Evolutionary conservation across 2,113 vertebrate species (phyloP).

Genomic region (Macquaria ambigua): DNA sequence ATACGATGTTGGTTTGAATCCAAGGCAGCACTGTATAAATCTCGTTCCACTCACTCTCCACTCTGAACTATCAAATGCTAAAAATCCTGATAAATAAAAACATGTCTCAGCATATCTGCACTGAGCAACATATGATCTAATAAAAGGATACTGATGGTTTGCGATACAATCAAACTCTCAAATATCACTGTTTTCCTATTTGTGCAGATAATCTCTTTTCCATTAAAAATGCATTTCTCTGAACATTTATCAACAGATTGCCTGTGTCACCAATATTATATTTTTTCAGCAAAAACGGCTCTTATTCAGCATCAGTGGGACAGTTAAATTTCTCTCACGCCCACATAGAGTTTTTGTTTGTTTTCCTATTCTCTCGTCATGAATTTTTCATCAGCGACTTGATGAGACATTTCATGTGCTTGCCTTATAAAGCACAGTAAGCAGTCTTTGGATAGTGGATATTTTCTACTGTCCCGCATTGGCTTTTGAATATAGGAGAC

Average conservation of each 20-base stretch:
- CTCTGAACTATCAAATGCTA: background rate
- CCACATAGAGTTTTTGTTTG: slow-evolving; percentile 50
- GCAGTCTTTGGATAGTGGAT: background rate
- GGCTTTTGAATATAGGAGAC: slow-evolving; percentile 4
- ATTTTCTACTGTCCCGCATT: slow-evolving; percentile 31
- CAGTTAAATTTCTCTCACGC: slow-evolving; percentile 41
- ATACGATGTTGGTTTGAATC: background rate
- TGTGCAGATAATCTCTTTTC: slow-evolving; percentile 27
- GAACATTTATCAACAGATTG: slow-evolving; percentile 45
- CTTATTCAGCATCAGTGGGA: slow-evolving; percentile 50
- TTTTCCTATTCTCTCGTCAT: slow-evolving; percentile 61
- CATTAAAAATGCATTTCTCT: slow-evolving; percentile 47
- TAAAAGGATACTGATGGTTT: slow-evolving; percentile 6
- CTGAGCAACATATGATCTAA: background rate
- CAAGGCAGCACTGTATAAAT: background rate
- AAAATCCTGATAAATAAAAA: slow-evolving; percentile 1
- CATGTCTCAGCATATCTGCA: slow-evolving; percentile 5
- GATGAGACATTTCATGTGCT: slow-evolving; percentile 57
- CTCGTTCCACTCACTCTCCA: background rate
- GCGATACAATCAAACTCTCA: background rate
- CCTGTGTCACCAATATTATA: slow-evolving; percentile 29
- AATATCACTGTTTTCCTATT: slow-evolving; percentile 20
- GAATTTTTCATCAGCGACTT: slow-evolving; percentile 70
- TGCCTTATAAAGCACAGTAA: slow-evolving; percentile 46
- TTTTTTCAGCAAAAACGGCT: slow-evolving; percentile 20